Conservation (phyloP, 2,113 vertebrate species). For the Octodon degus region DNA sequence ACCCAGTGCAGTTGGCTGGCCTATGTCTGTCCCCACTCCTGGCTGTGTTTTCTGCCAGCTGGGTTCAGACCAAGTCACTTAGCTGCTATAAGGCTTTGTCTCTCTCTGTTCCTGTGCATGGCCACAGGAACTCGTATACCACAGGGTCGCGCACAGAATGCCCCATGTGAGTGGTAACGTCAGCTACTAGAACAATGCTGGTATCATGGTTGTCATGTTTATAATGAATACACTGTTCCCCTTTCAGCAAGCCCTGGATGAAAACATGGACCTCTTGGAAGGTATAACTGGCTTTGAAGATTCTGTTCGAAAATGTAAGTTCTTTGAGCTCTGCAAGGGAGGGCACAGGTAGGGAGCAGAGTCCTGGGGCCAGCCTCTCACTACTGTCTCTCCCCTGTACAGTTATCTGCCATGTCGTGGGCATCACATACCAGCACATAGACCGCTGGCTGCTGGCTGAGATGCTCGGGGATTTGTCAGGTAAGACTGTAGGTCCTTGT, state of each 20-base stretch:
- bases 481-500: slow-evolving; percentile 82
- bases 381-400: background rate
- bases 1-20: background rate
- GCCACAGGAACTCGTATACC: no score
- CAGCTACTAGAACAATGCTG: background rate
- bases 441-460: slow-evolving; percentile 93
- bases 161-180: no score
- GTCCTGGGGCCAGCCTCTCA: background rate
- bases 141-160: no score
- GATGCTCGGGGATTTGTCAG: slow-evolving; percentile 94
- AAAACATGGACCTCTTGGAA: slow-evolving; percentile 93
- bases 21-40: background rate
- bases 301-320: slow-evolving; percentile 94
- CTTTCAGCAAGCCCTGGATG: slow-evolving; percentile 91
- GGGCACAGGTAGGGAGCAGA: background rate
- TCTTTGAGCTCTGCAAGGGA: background rate
- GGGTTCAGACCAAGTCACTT: background rate
- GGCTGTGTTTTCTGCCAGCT: background rate
- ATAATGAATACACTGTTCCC: background rate
- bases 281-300: slow-evolving; percentile 95
- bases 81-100: background rate
- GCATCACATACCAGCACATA: slow-evolving; percentile 96
- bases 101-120: background rate
- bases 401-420: slow-evolving; percentile 97
- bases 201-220: background rate